These are phyloP conservation scores for Conops quadrifasciatus DNA, from an alignment of 2,888 invertebrate species.

Conservation along the genomic window DNA sequence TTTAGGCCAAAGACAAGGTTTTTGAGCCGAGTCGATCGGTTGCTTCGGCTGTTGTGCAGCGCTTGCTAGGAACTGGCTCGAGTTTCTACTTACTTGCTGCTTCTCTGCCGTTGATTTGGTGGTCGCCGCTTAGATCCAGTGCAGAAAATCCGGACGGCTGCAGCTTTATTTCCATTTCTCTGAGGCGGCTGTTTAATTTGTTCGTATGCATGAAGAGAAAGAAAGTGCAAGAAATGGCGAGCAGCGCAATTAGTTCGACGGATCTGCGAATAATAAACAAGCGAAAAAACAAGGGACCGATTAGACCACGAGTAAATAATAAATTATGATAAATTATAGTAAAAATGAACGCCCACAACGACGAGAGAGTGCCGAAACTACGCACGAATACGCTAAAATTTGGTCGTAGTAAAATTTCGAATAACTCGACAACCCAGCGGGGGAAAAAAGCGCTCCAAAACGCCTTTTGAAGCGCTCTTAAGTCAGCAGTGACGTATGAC, in stretches of 20 bases:
- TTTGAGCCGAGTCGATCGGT: no score
- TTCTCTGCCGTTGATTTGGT: conserved; percentile 60
- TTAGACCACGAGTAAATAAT: background rate
- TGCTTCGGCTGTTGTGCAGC: no score
- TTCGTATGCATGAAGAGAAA: conserved; percentile 87
- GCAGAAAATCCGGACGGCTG: conserved; percentile 71
- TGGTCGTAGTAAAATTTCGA: no score
- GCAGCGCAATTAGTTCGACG: conserved; percentile 82
- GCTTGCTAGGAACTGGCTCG: background rate
- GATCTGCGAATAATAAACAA: conserved; percentile 69
- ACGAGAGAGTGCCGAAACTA: conserved; percentile 3
- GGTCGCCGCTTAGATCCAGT: conserved; percentile 62
- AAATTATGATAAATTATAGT: background rate
- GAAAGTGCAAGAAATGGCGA: conserved; percentile 83
- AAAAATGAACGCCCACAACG: conserved; percentile 26
- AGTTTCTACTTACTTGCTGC: conserved; percentile 60
- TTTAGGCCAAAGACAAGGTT: no score
- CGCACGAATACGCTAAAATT: background rate
- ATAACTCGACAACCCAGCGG: no score
- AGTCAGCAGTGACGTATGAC: no score
- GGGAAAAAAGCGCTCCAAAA: no score
- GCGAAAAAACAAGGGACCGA: conserved; percentile 3
- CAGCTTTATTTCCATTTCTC: conserved; percentile 81
- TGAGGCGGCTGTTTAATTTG: conserved; percentile 80
- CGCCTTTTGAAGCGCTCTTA: no score